These are phyloP conservation scores for Tryphoninae sp. DNA, from an alignment of 2,888 invertebrate genomes.

Conservation along the genomic window DNA sequence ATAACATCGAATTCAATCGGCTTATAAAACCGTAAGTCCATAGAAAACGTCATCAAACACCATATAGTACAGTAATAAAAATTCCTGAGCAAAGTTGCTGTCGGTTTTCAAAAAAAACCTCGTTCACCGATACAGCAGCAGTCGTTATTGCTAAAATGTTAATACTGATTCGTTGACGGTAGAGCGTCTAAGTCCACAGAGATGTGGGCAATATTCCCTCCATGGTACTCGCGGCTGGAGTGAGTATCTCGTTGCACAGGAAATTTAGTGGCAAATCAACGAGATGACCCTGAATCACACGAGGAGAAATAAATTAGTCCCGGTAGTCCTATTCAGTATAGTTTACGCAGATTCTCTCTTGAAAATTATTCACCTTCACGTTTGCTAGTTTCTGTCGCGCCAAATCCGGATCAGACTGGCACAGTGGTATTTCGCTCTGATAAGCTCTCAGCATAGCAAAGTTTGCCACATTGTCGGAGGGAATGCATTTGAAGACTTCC, in stretches of 20 bases:
- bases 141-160: constrained; percentile 26
- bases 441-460: constrained; percentile 90
- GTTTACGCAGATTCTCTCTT: constrained; percentile 3
- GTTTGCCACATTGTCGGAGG: constrained; percentile 90
- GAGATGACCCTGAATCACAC: constrained; percentile 87
- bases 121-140: neutral
- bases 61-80: neutral
- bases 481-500: constrained; percentile 95
- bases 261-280: constrained; percentile 95
- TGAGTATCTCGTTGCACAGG: constrained; percentile 92
- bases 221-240: constrained; percentile 91
- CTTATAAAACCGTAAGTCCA: neutral
- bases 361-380: constrained; percentile 84
- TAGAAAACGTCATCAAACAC: constrained; percentile 12
- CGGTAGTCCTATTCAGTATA: constrained; percentile 3
- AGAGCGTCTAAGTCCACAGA: constrained; percentile 88
- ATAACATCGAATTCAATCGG: neutral
- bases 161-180: constrained; percentile 46
- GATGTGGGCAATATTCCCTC: constrained; percentile 96
- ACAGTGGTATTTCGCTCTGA: constrained; percentile 88
- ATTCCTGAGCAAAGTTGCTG: constrained; percentile 13
- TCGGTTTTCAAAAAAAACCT: neutral
- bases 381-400: constrained; percentile 89
- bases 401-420: constrained; percentile 87
- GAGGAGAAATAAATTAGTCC: constrained; percentile 11